These are phyloP conservation scores for Drosophila lacicola DNA, from an alignment of 2,888 invertebrate genomes.

Conservation along the genomic window DNA sequence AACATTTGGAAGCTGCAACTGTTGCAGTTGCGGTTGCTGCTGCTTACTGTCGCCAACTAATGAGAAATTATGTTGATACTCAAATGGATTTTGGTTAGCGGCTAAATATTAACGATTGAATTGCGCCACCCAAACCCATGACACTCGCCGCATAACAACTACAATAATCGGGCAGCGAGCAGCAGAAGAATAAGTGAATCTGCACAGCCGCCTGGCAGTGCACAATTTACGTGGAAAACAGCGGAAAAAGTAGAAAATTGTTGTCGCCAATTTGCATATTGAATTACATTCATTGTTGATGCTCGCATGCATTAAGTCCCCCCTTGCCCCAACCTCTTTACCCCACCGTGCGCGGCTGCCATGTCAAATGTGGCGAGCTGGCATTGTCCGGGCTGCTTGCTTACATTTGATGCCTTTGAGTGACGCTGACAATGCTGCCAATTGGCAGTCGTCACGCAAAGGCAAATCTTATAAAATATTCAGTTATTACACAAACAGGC, in stretches of 20 bases:
- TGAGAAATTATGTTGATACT: constrained; percentile 55
- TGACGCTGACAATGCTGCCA: constrained; percentile 76
- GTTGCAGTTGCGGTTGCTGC: constrained; percentile 18
- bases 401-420: constrained; percentile 65
- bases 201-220: neutral
- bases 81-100: constrained; percentile 61
- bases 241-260: constrained; percentile 67
- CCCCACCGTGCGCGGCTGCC: neutral
- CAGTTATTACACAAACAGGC: constrained; percentile 56
- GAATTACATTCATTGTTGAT: constrained; percentile 80
- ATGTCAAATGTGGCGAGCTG: constrained; percentile 7
- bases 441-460: constrained; percentile 69
- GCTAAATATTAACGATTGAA: constrained; percentile 47
- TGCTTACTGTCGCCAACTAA: constrained; percentile 38
- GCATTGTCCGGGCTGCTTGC: constrained; percentile 45
- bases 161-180: constrained; percentile 19
- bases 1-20: constrained; percentile 22
- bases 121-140: constrained; percentile 1
- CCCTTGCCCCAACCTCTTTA: neutral
- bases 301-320: constrained; percentile 57
- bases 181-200: neutral
- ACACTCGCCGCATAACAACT: constrained; percentile 11
- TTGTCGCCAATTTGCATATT: constrained; percentile 74
- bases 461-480: constrained; percentile 71
- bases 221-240: constrained; percentile 43